Evolutionary conservation across 2,888 invertebrate species (phyloP), one percentile per base, ranked within the genome.

Genomic region (Leptinotarsa tumamoca): DNA sequence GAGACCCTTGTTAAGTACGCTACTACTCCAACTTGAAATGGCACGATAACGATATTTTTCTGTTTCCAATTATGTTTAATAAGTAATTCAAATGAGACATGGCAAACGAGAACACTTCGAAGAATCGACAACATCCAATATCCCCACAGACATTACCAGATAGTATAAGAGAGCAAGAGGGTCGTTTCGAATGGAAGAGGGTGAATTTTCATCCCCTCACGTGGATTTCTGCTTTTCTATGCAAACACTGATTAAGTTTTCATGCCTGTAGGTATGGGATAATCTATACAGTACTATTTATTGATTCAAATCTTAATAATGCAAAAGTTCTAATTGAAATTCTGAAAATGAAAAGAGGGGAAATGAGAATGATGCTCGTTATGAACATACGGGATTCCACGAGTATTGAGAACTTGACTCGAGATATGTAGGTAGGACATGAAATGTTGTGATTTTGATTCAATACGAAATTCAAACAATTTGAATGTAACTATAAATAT

Each of bases 211-310:
- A 79, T 79, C 81, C 80, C 82, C 80, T 80, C 82, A 81, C 82
- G 82, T 81, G 82, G 78, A 82, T 83, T 84, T 83, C 83, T 83
- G 83, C 84, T 84, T 83, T 82, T 84, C 84, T 84, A 85, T 85
- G 84, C 85, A 84, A 84, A 84, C 83, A 81, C 83, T 85, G 85
- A 85, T 85, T 85, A 85, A 85, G 85, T 84, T 85, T 85, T 85
- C 84, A 85, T 85, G 83, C 84, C 84, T 80, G 74, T 83, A 84
- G 84, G 84, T 84, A 84, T 80, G 81, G 84, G 82, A 84, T 84
- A 81, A 84, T 83, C 84, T 84, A 84, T 84, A 83, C 80, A 75
- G 77, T 80, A 75, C 81, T 80, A 82, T 82, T 81, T 83, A 84
- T 84, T 81, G 84, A 83, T 84, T 82, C 78, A 76, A 78, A 80